phyloP scores from a whole-genome alignment of 23 tunicate species.

The Pegea sp. region DNA sequence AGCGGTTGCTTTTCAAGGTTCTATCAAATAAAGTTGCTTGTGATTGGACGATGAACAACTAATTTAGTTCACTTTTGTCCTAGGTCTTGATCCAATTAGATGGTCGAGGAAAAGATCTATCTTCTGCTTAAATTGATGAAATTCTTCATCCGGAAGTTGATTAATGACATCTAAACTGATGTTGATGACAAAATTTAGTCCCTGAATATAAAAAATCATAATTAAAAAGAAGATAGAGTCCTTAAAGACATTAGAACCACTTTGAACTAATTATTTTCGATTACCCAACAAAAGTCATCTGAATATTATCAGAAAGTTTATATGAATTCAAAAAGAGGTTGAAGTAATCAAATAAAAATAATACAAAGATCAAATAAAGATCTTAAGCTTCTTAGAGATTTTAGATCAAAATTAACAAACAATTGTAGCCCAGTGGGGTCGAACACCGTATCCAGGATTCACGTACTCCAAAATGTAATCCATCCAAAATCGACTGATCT shows the following conservation, averaged over 20 bases:
- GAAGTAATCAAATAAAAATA: neutral
- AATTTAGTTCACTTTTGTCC: neutral
- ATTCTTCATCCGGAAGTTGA: conserved; percentile 21
- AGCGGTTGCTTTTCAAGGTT: too few relatives aligned
- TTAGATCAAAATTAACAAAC: too few relatives aligned
- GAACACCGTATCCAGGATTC: conserved; percentile 31
- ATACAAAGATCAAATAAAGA: neutral
- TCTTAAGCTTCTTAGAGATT: too few relatives aligned
- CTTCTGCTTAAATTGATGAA: conserved; percentile 12
- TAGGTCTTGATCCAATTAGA: conserved; percentile 23
- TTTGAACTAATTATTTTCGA: neutral
- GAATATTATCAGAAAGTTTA: neutral
- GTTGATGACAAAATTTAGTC: conserved; percentile 34
- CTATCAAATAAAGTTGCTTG: too few relatives aligned
- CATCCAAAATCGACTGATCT: conserved; percentile 43
- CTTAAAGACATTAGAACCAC: neutral
- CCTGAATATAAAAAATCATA: conserved; percentile 8
- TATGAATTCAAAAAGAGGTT: neutral
- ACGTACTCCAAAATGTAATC: conserved; percentile 40
- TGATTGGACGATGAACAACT: too few relatives aligned
- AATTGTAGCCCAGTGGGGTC: conserved; percentile 65
- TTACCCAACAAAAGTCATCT: neutral
- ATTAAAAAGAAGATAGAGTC: neutral
- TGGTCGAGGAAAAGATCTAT: conserved; percentile 42
- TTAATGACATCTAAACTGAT: conserved; percentile 15